phyloP scores from a whole-genome alignment of 2,113 vertebrate genomes.

The Laterallus jamaicensis region DNA sequence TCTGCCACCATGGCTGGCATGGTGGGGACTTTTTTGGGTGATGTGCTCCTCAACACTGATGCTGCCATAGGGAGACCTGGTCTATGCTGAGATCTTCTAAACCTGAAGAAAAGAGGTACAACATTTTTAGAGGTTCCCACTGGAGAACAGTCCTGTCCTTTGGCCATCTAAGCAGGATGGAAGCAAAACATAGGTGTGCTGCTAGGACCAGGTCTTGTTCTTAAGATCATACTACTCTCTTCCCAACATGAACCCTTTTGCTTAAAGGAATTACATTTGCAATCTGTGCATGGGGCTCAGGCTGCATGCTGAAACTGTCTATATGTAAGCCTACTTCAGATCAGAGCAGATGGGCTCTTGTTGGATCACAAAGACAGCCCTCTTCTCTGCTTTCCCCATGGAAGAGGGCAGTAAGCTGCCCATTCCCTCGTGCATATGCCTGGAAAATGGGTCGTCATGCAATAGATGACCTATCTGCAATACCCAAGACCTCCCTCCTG shows the following conservation, averaged over 20 bases:
- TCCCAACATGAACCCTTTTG: neutral
- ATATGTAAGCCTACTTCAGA: neutral
- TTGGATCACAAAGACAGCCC: neutral
- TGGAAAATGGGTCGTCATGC: neutral
- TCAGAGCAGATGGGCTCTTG: neutral
- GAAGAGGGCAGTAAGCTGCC: neutral
- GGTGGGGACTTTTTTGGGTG: neutral
- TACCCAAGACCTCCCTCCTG: neutral
- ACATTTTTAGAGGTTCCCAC: neutral
- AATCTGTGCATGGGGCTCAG: neutral
- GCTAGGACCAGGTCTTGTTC: neutral
- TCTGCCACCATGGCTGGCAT: neutral
- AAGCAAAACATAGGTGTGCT: neutral
- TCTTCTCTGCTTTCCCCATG: neutral
- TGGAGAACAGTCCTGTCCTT: neutral
- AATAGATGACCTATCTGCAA: neutral
- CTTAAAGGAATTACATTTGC: neutral
- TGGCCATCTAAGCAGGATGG: neutral
- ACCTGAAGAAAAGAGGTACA: neutral
- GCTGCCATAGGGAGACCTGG: neutral
- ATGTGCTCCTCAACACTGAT: neutral
- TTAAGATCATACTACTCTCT: neutral
- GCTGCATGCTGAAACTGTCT: neutral
- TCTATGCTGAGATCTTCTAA: neutral
- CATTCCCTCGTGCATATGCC: rapidly evolving